Base-by-base conservation (phyloP, 1,140 invertebrate genomes). In the Homalodisca vitripennis region DNA sequence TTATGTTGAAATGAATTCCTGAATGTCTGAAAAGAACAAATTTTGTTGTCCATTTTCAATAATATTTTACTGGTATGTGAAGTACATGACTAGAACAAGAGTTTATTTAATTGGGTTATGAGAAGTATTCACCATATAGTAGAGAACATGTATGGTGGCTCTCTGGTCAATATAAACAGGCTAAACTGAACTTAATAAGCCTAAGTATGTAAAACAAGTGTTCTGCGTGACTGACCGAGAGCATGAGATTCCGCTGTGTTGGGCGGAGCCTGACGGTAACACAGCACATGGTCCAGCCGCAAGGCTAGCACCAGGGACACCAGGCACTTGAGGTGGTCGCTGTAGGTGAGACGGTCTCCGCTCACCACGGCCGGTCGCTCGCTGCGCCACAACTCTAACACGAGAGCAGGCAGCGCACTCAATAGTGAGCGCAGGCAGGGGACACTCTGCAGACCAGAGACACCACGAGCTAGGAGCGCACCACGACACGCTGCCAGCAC, bases 261-360 rank as follows among this genome's bases (percentile, higher is more conserved):
- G n/a, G 80, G 78, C 2, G 84, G 81, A 29, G 70, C 60, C 22
- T 80, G 73, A n/a, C 79, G 75, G 71, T 82, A 82, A 74, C 83
- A 86, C 2, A 89, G 75, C 2, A 84, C 79, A 34, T 81, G 78
- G 73, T 88, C 85, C 31, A 89, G 72, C 20, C 81, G 77, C 17
- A 89, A 77, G 51, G 84, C 80, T 0, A 88, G 76, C 3, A 84
- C 82, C 24, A 89, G 74, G 0, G 83, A 80, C 26, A 83, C 78
- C 22, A 89, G 75, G 76, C 83, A 83, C 75, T 88, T 88, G 26
- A 89, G 78, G 76, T 87, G 87, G 57, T 81, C 76, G 70, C 85
- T 86, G 77, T 87, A 84, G 66, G 87, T 78, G 55, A 89, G 77
- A 72, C 88, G 86, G 12, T 85, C 80, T 10, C 87, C 87, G 66